Evolutionary conservation across 1,140 invertebrate species (phyloP).

Genomic region (Pinna nobilis): DNA sequence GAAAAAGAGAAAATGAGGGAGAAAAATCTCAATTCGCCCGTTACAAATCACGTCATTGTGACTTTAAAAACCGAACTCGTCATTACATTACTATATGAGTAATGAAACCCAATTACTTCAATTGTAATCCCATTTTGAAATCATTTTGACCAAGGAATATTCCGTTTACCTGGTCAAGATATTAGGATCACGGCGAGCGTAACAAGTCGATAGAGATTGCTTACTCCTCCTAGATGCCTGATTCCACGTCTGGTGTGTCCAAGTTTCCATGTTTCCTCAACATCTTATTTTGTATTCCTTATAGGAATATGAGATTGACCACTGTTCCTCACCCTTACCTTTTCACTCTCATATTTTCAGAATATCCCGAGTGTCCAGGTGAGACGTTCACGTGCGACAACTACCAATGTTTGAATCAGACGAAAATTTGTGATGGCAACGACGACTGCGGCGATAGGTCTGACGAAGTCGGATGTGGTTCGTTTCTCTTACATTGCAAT

Average conservation of each 20-base stretch:
- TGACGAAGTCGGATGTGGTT: slow-evolving; percentile 81
- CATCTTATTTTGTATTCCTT: too few species aligned
- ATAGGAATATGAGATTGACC: too few species aligned
- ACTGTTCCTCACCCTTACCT: too few species aligned
- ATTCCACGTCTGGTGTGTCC: too few species aligned
- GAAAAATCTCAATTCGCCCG: too few species aligned
- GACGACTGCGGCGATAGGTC: slow-evolving; percentile 98
- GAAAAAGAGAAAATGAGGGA: neutral
- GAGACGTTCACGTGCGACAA: slow-evolving; percentile 94
- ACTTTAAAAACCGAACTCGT: neutral
- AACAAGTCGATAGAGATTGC: too few species aligned
- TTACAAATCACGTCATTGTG: too few species aligned
- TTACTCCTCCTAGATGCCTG: too few species aligned
- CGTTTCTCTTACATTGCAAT: slow-evolving; percentile 2
- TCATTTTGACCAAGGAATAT: too few species aligned
- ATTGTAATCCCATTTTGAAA: neutral
- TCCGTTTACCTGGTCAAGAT: too few species aligned
- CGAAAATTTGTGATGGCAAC: slow-evolving; percentile 95
- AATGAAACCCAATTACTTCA: neutral
- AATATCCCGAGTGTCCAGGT: slow-evolving; percentile 84
- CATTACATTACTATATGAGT: neutral
- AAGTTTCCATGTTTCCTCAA: neutral
- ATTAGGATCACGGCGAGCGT: too few species aligned
- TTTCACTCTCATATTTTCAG: slow-evolving; percentile 34
- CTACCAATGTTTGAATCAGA: slow-evolving; percentile 94